phyloP scores from a whole-genome alignment of 2,888 invertebrate genomes.

The Mamestra brassicae region DNA sequence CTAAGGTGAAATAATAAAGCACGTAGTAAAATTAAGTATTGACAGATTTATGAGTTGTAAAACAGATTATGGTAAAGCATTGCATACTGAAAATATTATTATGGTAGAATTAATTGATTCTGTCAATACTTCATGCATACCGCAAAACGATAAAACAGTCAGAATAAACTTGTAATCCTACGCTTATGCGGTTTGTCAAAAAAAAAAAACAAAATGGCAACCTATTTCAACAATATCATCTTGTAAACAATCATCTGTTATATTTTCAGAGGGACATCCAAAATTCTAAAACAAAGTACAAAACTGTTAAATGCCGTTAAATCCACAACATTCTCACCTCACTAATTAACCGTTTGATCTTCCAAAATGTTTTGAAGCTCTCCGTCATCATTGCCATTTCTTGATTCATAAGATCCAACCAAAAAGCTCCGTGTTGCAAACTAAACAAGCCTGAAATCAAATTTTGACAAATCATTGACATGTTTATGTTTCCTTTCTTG shows the following conservation, averaged over 20 bases:
- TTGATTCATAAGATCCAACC: constrained; percentile 24
- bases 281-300: constrained; percentile 4
- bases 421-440: constrained; percentile 23
- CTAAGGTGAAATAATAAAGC: constrained; percentile 36
- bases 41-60: constrained; percentile 44
- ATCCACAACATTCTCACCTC: constrained; percentile 33
- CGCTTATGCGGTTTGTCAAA: too few species aligned
- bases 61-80: constrained; percentile 7
- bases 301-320: not conserved
- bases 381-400: constrained; percentile 49
- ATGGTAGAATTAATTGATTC: not conserved
- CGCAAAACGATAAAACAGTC: too few species aligned
- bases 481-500: constrained; percentile 47
- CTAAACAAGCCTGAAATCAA: constrained; percentile 27
- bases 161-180: too few species aligned
- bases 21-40: constrained; percentile 39
- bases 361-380: constrained; percentile 44
- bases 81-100: constrained; percentile 10
- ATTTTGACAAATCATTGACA: constrained; percentile 54
- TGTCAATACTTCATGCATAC: not conserved
- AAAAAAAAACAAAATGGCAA: too few species aligned
- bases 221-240: not conserved
- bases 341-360: constrained; percentile 56
- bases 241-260: not conserved
- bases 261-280: not conserved